Base-by-base conservation (phyloP, 2,888 invertebrate species). In the Bombylius major region DNA sequence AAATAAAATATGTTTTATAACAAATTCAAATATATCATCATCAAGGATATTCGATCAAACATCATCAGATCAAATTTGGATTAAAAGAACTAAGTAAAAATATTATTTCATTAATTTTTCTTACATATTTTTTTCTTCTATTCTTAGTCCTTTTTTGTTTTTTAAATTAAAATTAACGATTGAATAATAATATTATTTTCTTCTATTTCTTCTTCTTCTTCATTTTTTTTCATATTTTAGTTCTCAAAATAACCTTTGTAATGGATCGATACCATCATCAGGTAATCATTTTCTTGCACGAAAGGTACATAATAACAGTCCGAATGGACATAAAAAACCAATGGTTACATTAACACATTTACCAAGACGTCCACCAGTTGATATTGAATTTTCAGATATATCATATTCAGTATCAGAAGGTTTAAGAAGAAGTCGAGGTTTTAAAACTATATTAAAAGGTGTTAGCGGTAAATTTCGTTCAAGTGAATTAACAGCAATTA, bases 401-500 rank as follows among this genome's bases (percentile, higher is more conserved):
- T 87, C 88, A 51, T 95, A 93, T 76, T 89, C 89, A 14, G 90
- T 95, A 54, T 86, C 90, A 51, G 91, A 92, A 66, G 87, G 89
- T 23, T 11, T 11, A 42, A 8, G 39, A 11, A 78, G 87, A 61
- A 81, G 83, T 69, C 79, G 86, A 62, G 89, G 89, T 8, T 87
- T 86, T 71, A 94, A 94, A 73, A 87, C 89, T 13, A 84, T 94
- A 65, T 76, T 93, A 63, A 93, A 92, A 76, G 83, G 87, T 64
- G 86, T 96, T 56, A 89, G 87, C 66, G 96, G 96, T 9, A 86
- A 86, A 68, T 92, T 94, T 71, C 80, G 82, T 63, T 89, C 89
- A 59, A 91, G 95, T n/a, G 90, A 94, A 69, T 77, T 96, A 64
- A 92, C 93, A 1, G 95, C 93, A 39, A 94, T 96, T 58, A 94